Evolutionary conservation across 2,797 vertebrate species (phyloP).

Genomic region (Gobionotothen gibberifrons): DNA sequence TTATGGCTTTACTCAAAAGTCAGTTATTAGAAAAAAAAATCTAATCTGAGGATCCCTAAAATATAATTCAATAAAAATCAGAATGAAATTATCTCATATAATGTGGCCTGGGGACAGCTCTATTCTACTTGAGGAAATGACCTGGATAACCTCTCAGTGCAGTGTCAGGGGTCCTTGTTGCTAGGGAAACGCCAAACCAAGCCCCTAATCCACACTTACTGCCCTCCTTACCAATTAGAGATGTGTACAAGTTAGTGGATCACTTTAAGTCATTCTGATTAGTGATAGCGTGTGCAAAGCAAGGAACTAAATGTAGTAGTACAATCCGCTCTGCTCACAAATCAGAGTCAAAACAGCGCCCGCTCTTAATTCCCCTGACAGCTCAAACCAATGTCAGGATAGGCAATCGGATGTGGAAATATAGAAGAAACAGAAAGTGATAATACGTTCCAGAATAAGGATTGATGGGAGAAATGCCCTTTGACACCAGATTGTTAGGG

Average conservation of each 20-base stretch:
- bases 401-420: slow-evolving; percentile 28
- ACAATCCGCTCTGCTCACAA: slow-evolving; percentile 78
- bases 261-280: slow-evolving; percentile 84
- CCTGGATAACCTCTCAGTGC: slow-evolving; percentile 57
- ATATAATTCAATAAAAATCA: slow-evolving; percentile 10
- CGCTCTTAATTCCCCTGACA: slow-evolving; percentile 70
- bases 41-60: not conserved
- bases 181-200: slow-evolving; percentile 78
- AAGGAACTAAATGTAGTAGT: slow-evolving; percentile 80
- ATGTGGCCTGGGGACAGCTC: slow-evolving; percentile 16
- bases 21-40: not conserved
- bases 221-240: slow-evolving; percentile 83
- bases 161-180: slow-evolving; percentile 79
- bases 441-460: not conserved
- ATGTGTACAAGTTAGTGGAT: slow-evolving; percentile 82
- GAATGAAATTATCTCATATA: slow-evolving; percentile 32
- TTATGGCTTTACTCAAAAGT: slow-evolving; percentile 4
- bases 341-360: slow-evolving; percentile 75
- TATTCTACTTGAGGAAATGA: slow-evolving; percentile 24
- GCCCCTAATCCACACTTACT: slow-evolving; percentile 81
- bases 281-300: slow-evolving; percentile 75
- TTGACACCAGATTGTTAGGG: slow-evolving; percentile 33
- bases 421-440: slow-evolving; percentile 27
- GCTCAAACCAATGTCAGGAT: slow-evolving; percentile 57
- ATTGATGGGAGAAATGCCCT: slow-evolving; percentile 38